Base-by-base conservation (phyloP, 2,113 vertebrate genomes). In the Sapajus apella region DNA sequence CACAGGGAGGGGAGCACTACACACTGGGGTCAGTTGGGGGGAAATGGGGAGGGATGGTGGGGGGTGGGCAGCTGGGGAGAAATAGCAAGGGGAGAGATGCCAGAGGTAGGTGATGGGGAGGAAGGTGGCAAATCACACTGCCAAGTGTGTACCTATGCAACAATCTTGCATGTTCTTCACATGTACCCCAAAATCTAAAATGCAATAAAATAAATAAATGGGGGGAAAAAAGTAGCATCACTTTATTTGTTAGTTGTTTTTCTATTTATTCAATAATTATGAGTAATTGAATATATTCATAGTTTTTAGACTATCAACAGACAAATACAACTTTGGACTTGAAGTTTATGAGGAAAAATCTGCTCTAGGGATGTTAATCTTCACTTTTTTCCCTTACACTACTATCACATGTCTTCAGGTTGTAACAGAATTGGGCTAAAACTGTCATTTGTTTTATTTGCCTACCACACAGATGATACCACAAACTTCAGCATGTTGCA, bases 311-410 rank as follows among this genome's bases (percentile, higher is more conserved):
- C 20, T 40, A 25, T 17, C 45, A 68, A 37, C 58, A 84, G 10
- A 76, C 4, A 89, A 70, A 58, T n/a, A 40, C 14, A 43, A 87
- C 1, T 76, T 66, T 16, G 40, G 43, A 11, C 3, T 47, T 76
- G 17, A 32, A 83, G 47, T 11, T 56, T 35, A 6, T 68, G 10
- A 13, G 27, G 56, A 9, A 77, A 82, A 75, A 11, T 1, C 10
- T 52, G 4, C 1, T 47, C 5, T 72, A 17, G 12, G 47, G 58
- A 55, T 5, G 0, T 68, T 68, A 12, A 27, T 4, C 3, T 56
- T 92, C 37, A 66, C 10, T 2, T 4, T 87, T 58, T 88, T 47
- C 23, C 79, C 9, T 81, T 79, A 25, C 3, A 11, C 0, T 5
- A 23, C 8, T 30, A 23, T 66, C 50, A 61, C 23, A 27, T 30